Conservation (phyloP, 1,140 invertebrate genomes). For the Leptoteleia sp. region DNA sequence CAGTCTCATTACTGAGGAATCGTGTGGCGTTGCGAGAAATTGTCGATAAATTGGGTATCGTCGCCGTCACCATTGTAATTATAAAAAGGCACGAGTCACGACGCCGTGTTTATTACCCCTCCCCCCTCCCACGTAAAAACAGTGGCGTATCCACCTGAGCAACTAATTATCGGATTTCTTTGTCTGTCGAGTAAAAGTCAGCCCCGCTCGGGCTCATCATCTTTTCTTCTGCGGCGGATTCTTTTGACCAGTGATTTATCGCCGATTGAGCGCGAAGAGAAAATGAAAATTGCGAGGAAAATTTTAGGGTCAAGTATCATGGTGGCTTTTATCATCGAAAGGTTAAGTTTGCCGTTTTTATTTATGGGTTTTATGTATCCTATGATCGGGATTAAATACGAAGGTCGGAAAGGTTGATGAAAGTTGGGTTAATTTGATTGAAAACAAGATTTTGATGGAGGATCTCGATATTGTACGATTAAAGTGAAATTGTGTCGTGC, state of each 20-base stretch:
- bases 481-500: no score
- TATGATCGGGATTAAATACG: no score
- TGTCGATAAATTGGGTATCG: constrained; percentile 53
- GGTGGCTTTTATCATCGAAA: no score
- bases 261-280: neutral
- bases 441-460: no score
- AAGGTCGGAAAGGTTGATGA: no score
- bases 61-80: constrained; percentile 47
- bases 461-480: no score
- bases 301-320: neutral
- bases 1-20: constrained; percentile 43
- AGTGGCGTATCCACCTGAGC: constrained; percentile 3
- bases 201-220: no score
- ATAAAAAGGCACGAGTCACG: constrained; percentile 45
- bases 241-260: constrained; percentile 13
- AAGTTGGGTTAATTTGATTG: no score
- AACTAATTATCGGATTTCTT: constrained; percentile 26
- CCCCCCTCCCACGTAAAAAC: neutral
- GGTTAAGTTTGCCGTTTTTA: neutral
- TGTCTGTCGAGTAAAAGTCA: constrained; percentile 7
- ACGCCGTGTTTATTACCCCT: constrained; percentile 25
- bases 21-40: constrained; percentile 43
- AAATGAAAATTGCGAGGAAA: constrained; percentile 6
- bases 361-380: neutral
- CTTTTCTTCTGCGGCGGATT: neutral